Evolutionary conservation across 2,888 invertebrate genomes (phyloP).

Genomic region (Drosophila maculinotata): DNA sequence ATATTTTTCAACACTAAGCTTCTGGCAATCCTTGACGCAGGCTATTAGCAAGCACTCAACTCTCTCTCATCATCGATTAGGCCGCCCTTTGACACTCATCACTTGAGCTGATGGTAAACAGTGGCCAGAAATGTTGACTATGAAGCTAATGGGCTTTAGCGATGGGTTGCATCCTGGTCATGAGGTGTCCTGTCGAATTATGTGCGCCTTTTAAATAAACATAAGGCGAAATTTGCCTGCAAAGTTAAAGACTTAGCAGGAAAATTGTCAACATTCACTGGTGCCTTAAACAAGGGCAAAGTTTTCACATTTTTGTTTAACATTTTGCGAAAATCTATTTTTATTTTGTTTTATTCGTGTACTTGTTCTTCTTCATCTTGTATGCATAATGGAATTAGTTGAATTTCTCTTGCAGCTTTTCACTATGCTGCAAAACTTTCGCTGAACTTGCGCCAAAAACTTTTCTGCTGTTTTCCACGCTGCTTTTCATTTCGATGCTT

Average conservation of each 20-base stretch:
- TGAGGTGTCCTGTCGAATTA: slow-evolving; percentile 35
- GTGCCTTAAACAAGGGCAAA: slow-evolving; percentile 67
- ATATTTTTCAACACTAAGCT: slow-evolving; percentile 13
- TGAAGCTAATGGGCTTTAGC: slow-evolving; percentile 40
- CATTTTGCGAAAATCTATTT: slow-evolving; percentile 58
- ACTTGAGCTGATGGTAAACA: slow-evolving; percentile 44
- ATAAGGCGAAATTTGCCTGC: slow-evolving; percentile 30
- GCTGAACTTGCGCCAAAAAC: slow-evolving; percentile 64
- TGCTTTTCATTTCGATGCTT: slow-evolving; percentile 31
- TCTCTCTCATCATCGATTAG: slow-evolving; percentile 12
- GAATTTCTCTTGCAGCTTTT: slow-evolving; percentile 68
- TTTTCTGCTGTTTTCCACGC: slow-evolving; percentile 44
- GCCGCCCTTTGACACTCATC: slow-evolving; percentile 24
- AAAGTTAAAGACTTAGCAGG: slow-evolving; percentile 56
- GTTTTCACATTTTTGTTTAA: slow-evolving; percentile 77
- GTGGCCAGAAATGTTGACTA: slow-evolving; percentile 42
- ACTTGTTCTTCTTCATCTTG: slow-evolving; percentile 30
- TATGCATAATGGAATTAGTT: slow-evolving; percentile 79
- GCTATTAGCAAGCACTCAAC: slow-evolving; percentile 32
- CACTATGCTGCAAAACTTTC: slow-evolving; percentile 50
- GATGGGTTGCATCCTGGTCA: slow-evolving; percentile 20
- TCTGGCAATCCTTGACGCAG: slow-evolving; percentile 20
- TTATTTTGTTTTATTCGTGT: slow-evolving; percentile 11
- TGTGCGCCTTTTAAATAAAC: slow-evolving; percentile 58
- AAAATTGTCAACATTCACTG: slow-evolving; percentile 20